These are phyloP conservation scores for Sycophila sp. DNA, from an alignment of 1,140 invertebrate genomes.

Conservation along the genomic window DNA sequence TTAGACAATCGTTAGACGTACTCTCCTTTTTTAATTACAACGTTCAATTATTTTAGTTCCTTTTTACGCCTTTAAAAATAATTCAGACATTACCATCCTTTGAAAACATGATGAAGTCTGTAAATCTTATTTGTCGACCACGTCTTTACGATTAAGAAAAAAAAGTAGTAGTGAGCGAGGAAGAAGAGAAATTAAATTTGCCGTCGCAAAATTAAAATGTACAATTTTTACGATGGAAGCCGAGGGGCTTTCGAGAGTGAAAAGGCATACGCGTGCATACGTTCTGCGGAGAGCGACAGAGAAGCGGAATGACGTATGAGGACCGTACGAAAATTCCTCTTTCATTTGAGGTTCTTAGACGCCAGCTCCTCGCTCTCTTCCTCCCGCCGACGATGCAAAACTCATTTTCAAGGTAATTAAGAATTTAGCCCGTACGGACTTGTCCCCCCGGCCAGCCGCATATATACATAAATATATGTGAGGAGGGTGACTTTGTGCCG, in stretches of 20 bases:
- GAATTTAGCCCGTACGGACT: slow-evolving; percentile 26
- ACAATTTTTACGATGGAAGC: slow-evolving; percentile 10
- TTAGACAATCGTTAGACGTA: too few relatives aligned
- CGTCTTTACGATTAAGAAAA: too few relatives aligned
- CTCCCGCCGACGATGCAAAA: slow-evolving; percentile 23
- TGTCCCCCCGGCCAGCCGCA: not conserved
- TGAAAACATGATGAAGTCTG: too few relatives aligned
- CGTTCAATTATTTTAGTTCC: too few relatives aligned
- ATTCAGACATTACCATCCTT: too few relatives aligned
- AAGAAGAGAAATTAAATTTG: not conserved
- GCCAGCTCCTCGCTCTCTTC: not conserved
- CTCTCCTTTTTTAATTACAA: too few relatives aligned
- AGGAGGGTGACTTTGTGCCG: too few relatives aligned
- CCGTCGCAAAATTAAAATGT: slow-evolving; percentile 16
- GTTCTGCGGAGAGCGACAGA: not conserved
- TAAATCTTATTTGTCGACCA: too few relatives aligned
- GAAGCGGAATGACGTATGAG: slow-evolving; percentile 28
- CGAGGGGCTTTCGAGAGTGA: not conserved
- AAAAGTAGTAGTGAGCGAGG: not conserved
- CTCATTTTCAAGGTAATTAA: slow-evolving; percentile 36
- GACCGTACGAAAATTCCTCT: slow-evolving; percentile 21
- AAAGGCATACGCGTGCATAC: not conserved
- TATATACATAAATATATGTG: too few relatives aligned
- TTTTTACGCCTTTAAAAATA: too few relatives aligned
- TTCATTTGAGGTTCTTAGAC: slow-evolving; percentile 16